Evolutionary conservation across 1,140 invertebrate genomes (phyloP), one percentile per base, ranked within the genome.

Genomic region (Apis cerana): DNA sequence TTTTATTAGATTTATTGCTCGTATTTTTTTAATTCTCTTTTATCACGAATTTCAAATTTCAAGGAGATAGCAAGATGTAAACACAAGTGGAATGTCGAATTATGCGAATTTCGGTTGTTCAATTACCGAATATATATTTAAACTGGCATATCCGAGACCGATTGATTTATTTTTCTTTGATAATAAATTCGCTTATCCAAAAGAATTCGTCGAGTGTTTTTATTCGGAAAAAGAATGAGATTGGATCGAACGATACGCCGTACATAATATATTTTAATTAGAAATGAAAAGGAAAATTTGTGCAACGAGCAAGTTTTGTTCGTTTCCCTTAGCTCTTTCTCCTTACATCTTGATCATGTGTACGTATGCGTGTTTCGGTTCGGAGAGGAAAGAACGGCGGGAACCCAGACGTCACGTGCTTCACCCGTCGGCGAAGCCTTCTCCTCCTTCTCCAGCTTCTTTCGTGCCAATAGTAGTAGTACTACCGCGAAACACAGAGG

Each of bases 381-480:
- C 68, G 56, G 75, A 75, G 76, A 56, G 74, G 27, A 86, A 90
- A 84, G 88, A 62, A 90, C 81, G 84, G 68, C 78, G 80, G 81
- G 78, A 90, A 78, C 67, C 89, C 89, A 90, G 89, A 90, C 89
- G 80, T 90, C 89, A 90, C 89, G 89, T 90, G 89, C 82, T 89
- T 86, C 83, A 78, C 85, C 80, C 84, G 77, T 54, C 83, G 83
- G 69, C 48, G 27, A 62, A 48, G 71, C 76, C 50, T 43, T 48
- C 58, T 54, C 75, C 76, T 72, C 52, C 21, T 27, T n/a, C 27
- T 77, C 52, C 50, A 19, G 19, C 58, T 62, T 79, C 68, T 54
- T 83, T 50, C 62, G 58, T 65, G 50, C 74, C 62, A 64, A 70
- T 85, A 69, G 27, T 58, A 27, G 70, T 85, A 87, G 50, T 76